These are phyloP conservation scores for Ladona fulva DNA, from an alignment of 1,140 invertebrate species.

Conservation along the genomic window DNA sequence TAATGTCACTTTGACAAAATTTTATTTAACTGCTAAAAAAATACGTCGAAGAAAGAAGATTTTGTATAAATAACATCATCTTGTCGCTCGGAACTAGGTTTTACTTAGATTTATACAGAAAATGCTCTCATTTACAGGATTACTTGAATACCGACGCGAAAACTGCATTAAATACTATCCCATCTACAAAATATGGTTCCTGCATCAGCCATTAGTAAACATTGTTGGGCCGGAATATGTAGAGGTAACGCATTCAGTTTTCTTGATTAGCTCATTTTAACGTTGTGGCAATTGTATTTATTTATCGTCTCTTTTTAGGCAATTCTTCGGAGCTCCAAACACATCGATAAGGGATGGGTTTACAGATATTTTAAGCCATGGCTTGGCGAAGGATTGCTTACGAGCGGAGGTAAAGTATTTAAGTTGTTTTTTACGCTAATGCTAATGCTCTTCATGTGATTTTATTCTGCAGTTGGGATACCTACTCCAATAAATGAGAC, in stretches of 20 bases:
- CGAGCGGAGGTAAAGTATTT: conserved; percentile 26
- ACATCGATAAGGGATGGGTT: conserved; percentile 41
- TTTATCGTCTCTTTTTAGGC: conserved; percentile 26
- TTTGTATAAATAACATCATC: too few species aligned
- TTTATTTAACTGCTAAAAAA: too few species aligned
- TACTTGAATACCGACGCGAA: not conserved
- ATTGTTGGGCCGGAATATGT: not conserved
- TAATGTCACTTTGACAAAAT: too few species aligned
- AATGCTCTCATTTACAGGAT: not conserved
- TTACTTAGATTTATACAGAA: too few species aligned
- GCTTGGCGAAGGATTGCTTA: conserved; percentile 41
- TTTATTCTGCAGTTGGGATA: too few species aligned
- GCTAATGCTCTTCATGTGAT: too few species aligned
- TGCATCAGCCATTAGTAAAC: not conserved
- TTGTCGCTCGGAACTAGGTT: too few species aligned
- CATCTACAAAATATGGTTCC: not conserved
- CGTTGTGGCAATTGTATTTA: not conserved
- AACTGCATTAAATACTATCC: not conserved
- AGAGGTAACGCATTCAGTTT: not conserved
- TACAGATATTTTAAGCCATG: conserved; percentile 43
- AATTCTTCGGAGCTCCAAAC: conserved; percentile 40
- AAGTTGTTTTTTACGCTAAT: too few species aligned
- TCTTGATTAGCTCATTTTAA: not conserved
- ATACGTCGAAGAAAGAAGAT: too few species aligned
- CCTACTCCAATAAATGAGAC: too few species aligned